These are phyloP conservation scores for Eudemis profundana DNA, from an alignment of 2,888 invertebrate species.

Conservation along the genomic window DNA sequence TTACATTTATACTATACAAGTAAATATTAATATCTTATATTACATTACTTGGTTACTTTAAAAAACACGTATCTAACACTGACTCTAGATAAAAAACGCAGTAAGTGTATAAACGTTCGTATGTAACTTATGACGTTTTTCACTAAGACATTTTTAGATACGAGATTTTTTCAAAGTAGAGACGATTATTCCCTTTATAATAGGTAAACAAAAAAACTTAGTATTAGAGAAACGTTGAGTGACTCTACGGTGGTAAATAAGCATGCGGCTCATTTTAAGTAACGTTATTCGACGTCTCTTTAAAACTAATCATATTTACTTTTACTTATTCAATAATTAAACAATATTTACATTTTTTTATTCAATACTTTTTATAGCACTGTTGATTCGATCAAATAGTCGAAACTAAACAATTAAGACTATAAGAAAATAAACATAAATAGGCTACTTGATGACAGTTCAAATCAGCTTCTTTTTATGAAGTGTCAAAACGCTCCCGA, in stretches of 20 bases:
- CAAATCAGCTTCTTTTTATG: no score
- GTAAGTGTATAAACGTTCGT: no score
- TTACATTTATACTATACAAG: constrained; percentile 23
- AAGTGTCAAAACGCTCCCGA: no score
- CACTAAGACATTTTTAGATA: no score
- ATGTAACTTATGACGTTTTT: no score
- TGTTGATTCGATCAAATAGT: constrained; percentile 1
- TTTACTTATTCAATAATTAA: constrained; percentile 26
- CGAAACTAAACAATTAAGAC: no score
- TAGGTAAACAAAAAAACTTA: constrained; percentile 10
- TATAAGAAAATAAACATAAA: no score
- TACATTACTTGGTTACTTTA: constrained; percentile 35
- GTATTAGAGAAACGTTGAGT: constrained; percentile 4
- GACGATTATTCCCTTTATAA: constrained; percentile 6
- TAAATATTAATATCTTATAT: constrained; percentile 24
- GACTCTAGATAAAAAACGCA: no score
- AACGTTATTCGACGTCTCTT: background rate
- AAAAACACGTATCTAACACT: no score
- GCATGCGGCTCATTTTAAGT: background rate
- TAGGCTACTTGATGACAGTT: no score
- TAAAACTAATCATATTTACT: constrained; percentile 9
- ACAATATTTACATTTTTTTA: constrained; percentile 38
- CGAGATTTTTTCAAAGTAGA: no score
- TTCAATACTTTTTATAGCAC: constrained; percentile 30
- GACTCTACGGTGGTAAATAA: background rate